Base-by-base conservation (phyloP, 2,797 vertebrate genomes). In the Synaphobranchus kaupii region DNA sequence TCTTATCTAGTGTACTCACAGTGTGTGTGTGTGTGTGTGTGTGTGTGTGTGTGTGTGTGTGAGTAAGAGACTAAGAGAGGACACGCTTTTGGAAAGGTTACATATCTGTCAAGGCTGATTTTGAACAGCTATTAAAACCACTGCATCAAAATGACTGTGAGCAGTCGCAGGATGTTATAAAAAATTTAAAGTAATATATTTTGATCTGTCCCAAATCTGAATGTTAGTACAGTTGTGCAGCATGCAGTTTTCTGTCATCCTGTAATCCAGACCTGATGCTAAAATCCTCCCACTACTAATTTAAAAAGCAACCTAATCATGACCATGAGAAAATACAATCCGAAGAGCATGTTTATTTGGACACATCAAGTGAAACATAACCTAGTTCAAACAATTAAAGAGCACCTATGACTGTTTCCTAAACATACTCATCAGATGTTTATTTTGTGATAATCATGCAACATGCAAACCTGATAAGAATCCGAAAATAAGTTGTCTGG, bases 181-280 rank as follows among this genome's bases (percentile, higher is more conserved):
- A 86, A 28, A 12, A 31, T 54, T 34, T 25, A 20, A 5, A 86
- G 25, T 31, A 48, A 76, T 31, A 22, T 63, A 48, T 28, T 68
- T 52, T 73, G 52, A 86, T 66, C 47, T 52, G 39, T 82, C 83
- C 83, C 63, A 52, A 44, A 90, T 85, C 90, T 88, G n/a, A 87
- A 50, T 25, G 83, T 89, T n/a, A 87, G 84, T 63, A 22, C 78
- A n/a, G 86, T 88, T 34, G 78, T 85, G 81, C 87, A 73, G 48
- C 88, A 85, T n/a, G 80, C 48, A 86, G 90, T 84, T 68, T 92
- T 60, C 85, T 88, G 31, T 39, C 89, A 92, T 89, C 17, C 87
- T 88, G 44, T 63, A 84, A 87, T 86, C 73, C 2, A 89, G n/a
- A 86, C 71, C 9, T 84, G 86, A 85, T n/a, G 52, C 73, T 60